Evolutionary conservation across 2,113 vertebrate species (phyloP).

Genomic region (Perca fluviatilis): DNA sequence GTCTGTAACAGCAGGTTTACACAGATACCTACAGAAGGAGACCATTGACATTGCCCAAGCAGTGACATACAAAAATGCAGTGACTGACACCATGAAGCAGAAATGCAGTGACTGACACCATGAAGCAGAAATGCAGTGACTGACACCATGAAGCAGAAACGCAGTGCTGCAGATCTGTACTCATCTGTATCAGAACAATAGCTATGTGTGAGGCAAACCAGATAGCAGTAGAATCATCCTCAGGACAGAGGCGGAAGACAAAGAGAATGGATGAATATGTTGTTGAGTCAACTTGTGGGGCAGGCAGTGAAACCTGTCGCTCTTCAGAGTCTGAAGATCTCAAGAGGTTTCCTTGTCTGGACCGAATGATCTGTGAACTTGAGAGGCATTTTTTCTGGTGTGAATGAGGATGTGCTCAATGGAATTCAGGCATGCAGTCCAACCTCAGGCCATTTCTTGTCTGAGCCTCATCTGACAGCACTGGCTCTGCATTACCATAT

Average conservation of each 20-base stretch:
- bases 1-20: conserved; percentile 13
- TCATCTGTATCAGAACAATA: neutral
- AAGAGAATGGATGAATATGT: neutral
- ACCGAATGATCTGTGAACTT: neutral
- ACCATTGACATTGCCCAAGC: conserved; percentile 36
- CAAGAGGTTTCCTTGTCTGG: neutral
- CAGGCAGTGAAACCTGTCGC: neutral
- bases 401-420: neutral
- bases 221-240: neutral
- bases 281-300: neutral
- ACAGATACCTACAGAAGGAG: conserved; percentile 33
- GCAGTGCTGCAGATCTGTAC: conserved; percentile 20
- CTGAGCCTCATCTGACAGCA: neutral
- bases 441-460: neutral
- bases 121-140: too few relatives aligned
- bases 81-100: conserved; percentile 14
- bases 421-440: neutral
- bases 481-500: neutral
- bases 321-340: neutral
- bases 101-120: conserved; percentile 11
- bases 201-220: conserved; percentile 7
- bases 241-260: neutral
- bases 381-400: neutral
- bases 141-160: too few relatives aligned
- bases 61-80: too few relatives aligned